Evolutionary conservation across 53 echinoderm and acorn worm genomes (phyloP).

Genomic region (Echinarachnius parma): DNA sequence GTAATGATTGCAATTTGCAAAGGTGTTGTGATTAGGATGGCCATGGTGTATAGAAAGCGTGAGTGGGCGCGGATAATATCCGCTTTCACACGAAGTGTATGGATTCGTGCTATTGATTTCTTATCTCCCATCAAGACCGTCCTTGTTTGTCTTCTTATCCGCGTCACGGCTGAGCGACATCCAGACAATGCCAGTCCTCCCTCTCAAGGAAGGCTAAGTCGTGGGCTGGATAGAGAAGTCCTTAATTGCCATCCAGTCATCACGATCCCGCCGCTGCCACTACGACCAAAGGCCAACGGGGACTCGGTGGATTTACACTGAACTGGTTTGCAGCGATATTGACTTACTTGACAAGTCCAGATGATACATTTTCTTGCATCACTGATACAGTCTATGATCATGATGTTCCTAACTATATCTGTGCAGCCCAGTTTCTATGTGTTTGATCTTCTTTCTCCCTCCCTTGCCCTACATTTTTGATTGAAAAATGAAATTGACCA

Average conservation of each 20-base stretch:
- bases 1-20: no score
- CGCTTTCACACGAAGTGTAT: no score
- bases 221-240: neutral
- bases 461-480: slow-evolving; percentile 36
- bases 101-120: no score
- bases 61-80: no score
- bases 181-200: no score
- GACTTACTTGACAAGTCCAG: slow-evolving; percentile 36
- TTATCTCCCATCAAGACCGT: no score
- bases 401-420: slow-evolving; percentile 40
- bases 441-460: slow-evolving; percentile 41
- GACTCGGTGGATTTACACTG: slow-evolving; percentile 5
- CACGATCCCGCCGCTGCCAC: slow-evolving; percentile 1
- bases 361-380: slow-evolving; percentile 38
- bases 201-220: neutral
- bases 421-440: slow-evolving; percentile 35
- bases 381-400: slow-evolving; percentile 19
- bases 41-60: no score
- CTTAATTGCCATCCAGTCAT: slow-evolving; percentile 3
- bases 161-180: no score
- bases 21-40: no score
- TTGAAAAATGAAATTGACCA: slow-evolving; percentile 34
- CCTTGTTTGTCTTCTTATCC: no score
- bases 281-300: neutral
- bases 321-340: slow-evolving; percentile 34